Conservation (phyloP, 2,797 vertebrate genomes). For the Spinus pinus region DNA sequence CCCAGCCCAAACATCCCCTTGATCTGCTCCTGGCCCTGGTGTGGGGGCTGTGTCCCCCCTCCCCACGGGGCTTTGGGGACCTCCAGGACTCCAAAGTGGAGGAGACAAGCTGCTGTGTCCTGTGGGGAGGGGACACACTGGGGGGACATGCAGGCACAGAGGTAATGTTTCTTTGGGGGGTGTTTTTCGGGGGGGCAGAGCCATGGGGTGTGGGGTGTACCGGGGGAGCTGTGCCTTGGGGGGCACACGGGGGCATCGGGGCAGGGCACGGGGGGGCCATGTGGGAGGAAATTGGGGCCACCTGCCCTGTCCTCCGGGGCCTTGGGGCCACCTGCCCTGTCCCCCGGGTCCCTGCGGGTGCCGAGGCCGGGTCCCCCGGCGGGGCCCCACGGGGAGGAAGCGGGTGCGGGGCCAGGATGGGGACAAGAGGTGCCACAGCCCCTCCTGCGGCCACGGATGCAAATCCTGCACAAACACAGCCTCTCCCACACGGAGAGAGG, state of each 20-base stretch:
- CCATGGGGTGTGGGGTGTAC: not conserved
- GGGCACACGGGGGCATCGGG: not conserved
- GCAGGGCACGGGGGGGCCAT: not conserved
- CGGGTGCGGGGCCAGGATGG: not conserved
- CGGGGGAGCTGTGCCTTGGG: not conserved
- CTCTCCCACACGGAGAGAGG: not conserved
- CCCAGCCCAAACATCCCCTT: rapidly evolving
- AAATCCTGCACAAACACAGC: conserved; percentile 24
- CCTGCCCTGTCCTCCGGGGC: not conserved
- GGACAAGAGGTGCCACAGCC: not conserved
- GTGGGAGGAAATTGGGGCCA: not conserved
- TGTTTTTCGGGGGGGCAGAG: not conserved
- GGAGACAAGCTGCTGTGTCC: not conserved
- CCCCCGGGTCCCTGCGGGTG: not conserved
- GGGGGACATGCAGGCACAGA: not conserved
- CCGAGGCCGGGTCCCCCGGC: rapidly evolving
- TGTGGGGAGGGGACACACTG: not conserved
- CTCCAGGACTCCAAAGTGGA: not conserved
- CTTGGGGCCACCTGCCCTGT: no score
- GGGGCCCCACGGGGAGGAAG: not conserved
- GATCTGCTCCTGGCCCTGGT: not conserved
- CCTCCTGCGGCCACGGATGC: conserved; percentile 35
- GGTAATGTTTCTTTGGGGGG: rapidly evolving
- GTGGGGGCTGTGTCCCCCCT: not conserved
- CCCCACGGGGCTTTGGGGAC: rapidly evolving